Evolutionary conservation across 2,797 vertebrate species (phyloP).

Genomic region (Podargus strigoides): DNA sequence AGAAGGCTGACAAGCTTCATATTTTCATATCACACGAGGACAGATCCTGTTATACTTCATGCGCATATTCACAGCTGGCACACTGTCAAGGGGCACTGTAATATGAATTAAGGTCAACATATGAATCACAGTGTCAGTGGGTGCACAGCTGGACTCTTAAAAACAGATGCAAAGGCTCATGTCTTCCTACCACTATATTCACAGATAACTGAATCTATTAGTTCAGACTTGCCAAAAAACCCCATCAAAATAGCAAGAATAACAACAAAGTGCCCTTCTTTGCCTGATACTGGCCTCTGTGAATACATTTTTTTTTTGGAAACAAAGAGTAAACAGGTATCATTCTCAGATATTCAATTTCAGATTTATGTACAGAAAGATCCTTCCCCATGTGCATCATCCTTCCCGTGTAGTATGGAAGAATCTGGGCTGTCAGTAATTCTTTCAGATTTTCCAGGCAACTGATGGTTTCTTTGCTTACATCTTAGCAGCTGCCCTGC

Average conservation of each 20-base stretch:
- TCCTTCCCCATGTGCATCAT: neutral
- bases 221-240: neutral
- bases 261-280: neutral
- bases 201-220: neutral
- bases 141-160: neutral
- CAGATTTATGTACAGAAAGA: neutral
- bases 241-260: neutral
- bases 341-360: neutral
- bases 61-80: constrained; percentile 22
- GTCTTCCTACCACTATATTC: neutral
- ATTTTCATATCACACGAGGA: constrained; percentile 1
- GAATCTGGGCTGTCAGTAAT: neutral
- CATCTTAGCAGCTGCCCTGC: neutral
- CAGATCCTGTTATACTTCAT: neutral
- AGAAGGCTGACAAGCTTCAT: neutral
- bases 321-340: neutral
- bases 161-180: neutral
- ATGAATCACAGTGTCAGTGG: neutral
- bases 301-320: neutral
- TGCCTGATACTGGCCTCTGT: neutral
- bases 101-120: constrained; percentile 35
- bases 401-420: neutral
- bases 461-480: neutral
- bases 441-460: neutral
- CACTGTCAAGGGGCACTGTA: constrained; percentile 25